phyloP scores from a whole-genome alignment of 2,888 invertebrate genomes.

The Hylaea fasciaria region DNA sequence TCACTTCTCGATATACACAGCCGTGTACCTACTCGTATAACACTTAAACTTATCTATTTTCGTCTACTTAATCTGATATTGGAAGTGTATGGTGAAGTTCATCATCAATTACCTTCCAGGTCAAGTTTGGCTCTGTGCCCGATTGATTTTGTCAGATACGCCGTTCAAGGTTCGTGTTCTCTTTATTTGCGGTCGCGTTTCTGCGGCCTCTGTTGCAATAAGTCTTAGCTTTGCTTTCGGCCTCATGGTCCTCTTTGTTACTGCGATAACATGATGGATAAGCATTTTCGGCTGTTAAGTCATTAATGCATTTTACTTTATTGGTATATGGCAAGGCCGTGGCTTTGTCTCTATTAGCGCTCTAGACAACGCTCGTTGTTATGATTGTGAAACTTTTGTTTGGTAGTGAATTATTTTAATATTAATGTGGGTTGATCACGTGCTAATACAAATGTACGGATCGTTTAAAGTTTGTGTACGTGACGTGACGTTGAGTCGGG shows the following conservation, averaged over 20 bases:
- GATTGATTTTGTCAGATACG: conserved; percentile 84
- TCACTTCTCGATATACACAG: conserved; percentile 29
- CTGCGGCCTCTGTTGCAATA: conserved; percentile 82
- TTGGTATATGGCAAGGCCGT: conserved; percentile 59
- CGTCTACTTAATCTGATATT: conserved; percentile 2
- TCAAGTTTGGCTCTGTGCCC: conserved; percentile 80
- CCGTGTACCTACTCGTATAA: too few species aligned
- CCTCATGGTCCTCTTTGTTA: conserved; percentile 79
- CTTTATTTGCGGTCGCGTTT: conserved; percentile 84
- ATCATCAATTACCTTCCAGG: conserved; percentile 78
- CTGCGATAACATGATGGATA: conserved; percentile 78
- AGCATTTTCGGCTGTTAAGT: conserved; percentile 67
- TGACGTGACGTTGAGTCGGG: conserved; percentile 24
- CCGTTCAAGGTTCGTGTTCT: conserved; percentile 82
- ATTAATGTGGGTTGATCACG: conserved; percentile 18
- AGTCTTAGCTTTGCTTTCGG: conserved; percentile 77
- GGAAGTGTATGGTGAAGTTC: conserved; percentile 44
- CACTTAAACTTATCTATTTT: background rate
- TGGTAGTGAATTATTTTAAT: conserved; percentile 18
- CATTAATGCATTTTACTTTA: conserved; percentile 67
- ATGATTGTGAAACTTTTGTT: conserved; percentile 31
- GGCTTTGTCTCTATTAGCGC: conserved; percentile 32
- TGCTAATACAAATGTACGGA: conserved; percentile 32
- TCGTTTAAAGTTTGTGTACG: conserved; percentile 34
- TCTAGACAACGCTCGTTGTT: conserved; percentile 39